Evolutionary conservation across 2,113 vertebrate species (phyloP).

Genomic region (Gorilla gorilla): DNA sequence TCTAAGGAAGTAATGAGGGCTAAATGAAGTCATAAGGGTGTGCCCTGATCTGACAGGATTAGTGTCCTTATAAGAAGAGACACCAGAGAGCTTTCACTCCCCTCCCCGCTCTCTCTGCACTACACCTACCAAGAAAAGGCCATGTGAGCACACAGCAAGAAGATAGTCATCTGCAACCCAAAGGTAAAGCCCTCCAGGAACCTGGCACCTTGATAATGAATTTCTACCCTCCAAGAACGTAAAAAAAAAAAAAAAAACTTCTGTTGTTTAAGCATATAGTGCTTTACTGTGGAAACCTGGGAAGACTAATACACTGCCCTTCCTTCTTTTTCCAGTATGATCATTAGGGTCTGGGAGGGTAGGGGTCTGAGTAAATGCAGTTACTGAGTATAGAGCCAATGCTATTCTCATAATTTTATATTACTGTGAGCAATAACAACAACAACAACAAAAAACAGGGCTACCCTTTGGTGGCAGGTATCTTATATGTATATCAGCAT

Average conservation of each 20-base stretch:
- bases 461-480: not conserved
- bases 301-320: not conserved
- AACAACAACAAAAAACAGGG: not conserved
- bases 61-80: not conserved
- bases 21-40: not conserved
- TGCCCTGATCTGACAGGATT: not conserved
- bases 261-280: not conserved
- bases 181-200: not conserved
- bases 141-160: not conserved
- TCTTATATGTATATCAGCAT: not conserved
- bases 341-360: not conserved
- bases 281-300: not conserved
- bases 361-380: not conserved
- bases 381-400: not conserved
- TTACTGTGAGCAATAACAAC: not conserved
- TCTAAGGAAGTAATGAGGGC: not conserved
- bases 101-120: rapidly evolving
- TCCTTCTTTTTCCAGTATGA: not conserved
- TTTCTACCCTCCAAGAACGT: not conserved
- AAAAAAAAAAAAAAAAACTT: not conserved
- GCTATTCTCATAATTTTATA: not conserved
- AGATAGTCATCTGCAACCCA: not conserved
- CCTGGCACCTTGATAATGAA: not conserved
- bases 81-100: not conserved
- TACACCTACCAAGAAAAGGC: not conserved